Evolutionary conservation across 2,113 vertebrate species (phyloP).

Genomic region (Diadophis punctatus): DNA sequence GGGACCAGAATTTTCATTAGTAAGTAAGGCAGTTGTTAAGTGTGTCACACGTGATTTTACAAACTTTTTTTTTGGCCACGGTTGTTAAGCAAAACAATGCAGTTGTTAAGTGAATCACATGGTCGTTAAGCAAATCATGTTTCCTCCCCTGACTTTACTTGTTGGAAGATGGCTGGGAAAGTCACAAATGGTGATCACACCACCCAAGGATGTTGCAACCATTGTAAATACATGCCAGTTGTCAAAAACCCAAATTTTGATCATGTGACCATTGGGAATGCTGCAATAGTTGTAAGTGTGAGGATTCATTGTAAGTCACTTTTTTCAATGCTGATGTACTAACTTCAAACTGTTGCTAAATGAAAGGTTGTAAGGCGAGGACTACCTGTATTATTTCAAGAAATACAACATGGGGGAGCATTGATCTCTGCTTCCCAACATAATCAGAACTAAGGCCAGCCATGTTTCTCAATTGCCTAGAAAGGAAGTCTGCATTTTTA

Average conservation of each 20-base stretch:
- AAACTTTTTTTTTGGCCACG: not conserved
- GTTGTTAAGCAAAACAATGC: not conserved
- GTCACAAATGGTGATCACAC: not conserved
- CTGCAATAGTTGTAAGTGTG: not conserved
- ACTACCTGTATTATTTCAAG: not conserved
- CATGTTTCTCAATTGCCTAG: not conserved
- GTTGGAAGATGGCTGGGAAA: not conserved
- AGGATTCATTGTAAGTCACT: not conserved
- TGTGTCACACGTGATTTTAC: not conserved
- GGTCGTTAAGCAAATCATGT: not conserved
- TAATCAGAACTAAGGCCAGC: not conserved
- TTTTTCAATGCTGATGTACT: not conserved
- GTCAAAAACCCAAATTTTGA: not conserved
- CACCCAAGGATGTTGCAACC: not conserved
- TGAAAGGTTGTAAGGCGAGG: not conserved
- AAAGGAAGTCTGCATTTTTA: not conserved
- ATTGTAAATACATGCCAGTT: not conserved
- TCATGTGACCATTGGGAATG: not conserved
- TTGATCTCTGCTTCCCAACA: not conserved
- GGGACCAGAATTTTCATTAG: too few species aligned
- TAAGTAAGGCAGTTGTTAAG: not conserved
- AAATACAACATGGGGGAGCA: not conserved
- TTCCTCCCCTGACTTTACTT: not conserved
- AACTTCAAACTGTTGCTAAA: not conserved
- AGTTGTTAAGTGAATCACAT: not conserved